Evolutionary conservation across 1,140 invertebrate species (phyloP).

Genomic region (Teleogryllus occipitalis): DNA sequence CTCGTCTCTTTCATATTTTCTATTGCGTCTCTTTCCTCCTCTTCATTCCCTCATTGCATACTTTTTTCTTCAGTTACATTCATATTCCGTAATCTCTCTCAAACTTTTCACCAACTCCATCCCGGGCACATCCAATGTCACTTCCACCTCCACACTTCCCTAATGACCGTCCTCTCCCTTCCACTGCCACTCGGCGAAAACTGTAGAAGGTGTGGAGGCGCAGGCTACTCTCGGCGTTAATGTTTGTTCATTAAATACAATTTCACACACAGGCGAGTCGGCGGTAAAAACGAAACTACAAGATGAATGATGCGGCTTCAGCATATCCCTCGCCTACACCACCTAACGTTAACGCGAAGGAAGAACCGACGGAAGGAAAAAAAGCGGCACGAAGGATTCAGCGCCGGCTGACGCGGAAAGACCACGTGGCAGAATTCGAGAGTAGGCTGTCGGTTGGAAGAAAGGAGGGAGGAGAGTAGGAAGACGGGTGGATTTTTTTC

Average conservation of each 20-base stretch:
- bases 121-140: too few species aligned
- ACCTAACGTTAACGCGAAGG: background rate
- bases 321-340: background rate
- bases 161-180: too few species aligned
- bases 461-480: background rate
- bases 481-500: background rate
- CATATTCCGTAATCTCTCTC: too few species aligned
- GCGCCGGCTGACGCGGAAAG: background rate
- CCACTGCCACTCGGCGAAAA: background rate
- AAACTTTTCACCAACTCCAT: too few species aligned
- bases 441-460: background rate
- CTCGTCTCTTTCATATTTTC: too few species aligned
- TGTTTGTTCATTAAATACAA: constrained; percentile 22
- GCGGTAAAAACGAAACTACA: background rate
- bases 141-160: too few species aligned
- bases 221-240: background rate
- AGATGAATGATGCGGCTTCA: background rate
- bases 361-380: background rate
- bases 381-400: background rate
- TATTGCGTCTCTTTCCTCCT: too few species aligned
- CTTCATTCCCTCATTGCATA: too few species aligned
- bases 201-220: constrained; percentile 1
- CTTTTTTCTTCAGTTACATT: too few species aligned
- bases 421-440: background rate
- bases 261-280: constrained; percentile 15